Conservation (phyloP, 2,113 vertebrate genomes). For the Leiothrix lutea region DNA sequence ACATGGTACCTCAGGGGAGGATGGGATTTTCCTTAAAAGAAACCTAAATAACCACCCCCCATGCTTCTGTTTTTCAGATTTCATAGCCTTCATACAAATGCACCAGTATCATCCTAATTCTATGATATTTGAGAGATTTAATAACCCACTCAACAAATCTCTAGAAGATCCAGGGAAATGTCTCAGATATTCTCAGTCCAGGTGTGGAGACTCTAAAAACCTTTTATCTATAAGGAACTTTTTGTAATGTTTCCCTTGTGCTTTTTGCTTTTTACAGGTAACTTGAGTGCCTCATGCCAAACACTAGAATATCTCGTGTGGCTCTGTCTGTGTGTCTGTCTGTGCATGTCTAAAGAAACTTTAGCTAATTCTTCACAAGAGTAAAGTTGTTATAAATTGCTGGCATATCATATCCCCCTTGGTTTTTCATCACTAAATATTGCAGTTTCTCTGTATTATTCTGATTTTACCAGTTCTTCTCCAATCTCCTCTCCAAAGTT, state of each 20-base stretch:
- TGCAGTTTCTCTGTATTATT: neutral
- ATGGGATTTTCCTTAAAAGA: neutral
- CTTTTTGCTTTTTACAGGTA: neutral
- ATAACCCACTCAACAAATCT: neutral
- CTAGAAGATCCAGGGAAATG: neutral
- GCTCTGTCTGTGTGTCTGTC: neutral
- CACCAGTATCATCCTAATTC: neutral
- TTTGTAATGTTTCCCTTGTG: neutral
- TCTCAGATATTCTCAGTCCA: neutral
- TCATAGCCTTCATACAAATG: neutral
- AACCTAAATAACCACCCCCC: rapidly evolving
- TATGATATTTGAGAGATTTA: neutral
- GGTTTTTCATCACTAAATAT: neutral
- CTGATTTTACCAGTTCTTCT: neutral
- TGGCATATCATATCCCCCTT: neutral
- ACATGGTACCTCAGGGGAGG: neutral
- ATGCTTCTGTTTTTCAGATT: neutral
- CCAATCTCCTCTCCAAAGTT: neutral
- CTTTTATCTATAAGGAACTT: neutral
- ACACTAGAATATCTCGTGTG: neutral
- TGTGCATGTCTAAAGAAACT: neutral
- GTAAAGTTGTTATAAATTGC: neutral
- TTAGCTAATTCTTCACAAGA: neutral
- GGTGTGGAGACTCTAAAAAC: neutral
- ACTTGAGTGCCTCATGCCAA: neutral